These are phyloP conservation scores for Urocynchramus pylzowi DNA, from an alignment of 2,113 vertebrate genomes.

Conservation along the genomic window DNA sequence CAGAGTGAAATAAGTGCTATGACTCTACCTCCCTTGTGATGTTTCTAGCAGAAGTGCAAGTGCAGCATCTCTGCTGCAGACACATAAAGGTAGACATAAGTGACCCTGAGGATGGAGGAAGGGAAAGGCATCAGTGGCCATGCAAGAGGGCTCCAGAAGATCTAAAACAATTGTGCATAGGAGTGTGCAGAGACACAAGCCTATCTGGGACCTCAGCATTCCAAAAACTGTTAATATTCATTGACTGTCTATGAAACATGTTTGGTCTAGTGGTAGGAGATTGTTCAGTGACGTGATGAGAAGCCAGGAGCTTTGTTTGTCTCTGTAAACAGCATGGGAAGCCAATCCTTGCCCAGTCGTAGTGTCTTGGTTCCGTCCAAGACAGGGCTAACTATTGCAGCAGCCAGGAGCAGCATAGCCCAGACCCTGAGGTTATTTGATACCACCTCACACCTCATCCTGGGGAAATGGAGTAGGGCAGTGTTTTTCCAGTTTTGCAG, in stretches of 20 bases:
- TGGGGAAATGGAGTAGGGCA: not conserved
- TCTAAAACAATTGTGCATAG: fast-evolving
- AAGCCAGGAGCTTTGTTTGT: not conserved
- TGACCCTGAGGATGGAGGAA: too few relatives aligned
- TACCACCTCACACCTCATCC: not conserved
- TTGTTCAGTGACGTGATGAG: not conserved
- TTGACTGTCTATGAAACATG: fast-evolving
- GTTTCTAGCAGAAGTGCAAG: not conserved
- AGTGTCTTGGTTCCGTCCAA: not conserved
- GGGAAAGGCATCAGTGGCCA: fast-evolving
- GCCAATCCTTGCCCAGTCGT: not conserved
- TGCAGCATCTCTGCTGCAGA: not conserved
- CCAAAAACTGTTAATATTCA: not conserved
- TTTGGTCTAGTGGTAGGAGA: not conserved
- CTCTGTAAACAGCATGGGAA: not conserved
- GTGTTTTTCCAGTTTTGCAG: not conserved
- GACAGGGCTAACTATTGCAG: not conserved
- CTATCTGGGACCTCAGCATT: not conserved
- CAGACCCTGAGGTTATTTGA: not conserved
- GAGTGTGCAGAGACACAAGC: not conserved
- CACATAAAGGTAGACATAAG: fast-evolving
- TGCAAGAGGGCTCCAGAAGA: not conserved
- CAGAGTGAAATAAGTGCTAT: fast-evolving
- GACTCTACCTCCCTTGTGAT: too few relatives aligned
- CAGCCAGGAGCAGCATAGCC: not conserved